phyloP scores from a whole-genome alignment of 2,113 vertebrate species.

The Kobus ellipsiprymnus region DNA sequence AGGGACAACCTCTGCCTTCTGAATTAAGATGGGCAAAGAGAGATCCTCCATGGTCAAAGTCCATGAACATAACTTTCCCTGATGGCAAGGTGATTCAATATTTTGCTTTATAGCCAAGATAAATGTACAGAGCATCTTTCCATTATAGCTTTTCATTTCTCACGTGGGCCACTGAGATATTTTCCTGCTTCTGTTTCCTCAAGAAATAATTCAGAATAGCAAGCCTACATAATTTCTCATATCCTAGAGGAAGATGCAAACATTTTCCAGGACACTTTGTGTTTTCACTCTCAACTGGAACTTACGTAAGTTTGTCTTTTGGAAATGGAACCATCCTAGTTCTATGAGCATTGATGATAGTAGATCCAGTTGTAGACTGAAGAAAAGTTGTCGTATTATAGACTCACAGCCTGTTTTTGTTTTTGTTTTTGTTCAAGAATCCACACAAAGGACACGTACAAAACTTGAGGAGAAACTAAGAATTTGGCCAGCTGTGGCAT shows the following conservation, averaged over 20 bases:
- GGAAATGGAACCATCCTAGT: neutral
- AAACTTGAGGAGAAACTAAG: neutral
- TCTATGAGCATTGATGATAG: neutral
- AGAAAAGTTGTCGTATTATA: neutral
- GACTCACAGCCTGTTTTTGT: neutral
- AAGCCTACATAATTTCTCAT: neutral
- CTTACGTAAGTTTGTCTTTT: neutral
- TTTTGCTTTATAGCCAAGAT: neutral
- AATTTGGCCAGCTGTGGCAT: neutral
- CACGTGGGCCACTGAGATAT: neutral
- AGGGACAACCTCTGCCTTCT: neutral
- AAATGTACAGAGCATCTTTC: neutral
- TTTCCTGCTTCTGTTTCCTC: neutral
- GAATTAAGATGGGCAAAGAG: neutral
- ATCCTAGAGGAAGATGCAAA: neutral
- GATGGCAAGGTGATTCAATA: neutral
- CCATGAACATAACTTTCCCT: neutral
- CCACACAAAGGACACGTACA: neutral
- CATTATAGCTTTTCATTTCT: neutral
- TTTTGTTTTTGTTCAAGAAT: neutral
- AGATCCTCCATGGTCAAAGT: neutral
- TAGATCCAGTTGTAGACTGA: neutral
- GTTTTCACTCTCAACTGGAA: neutral
- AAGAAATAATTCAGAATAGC: conserved; percentile 7
- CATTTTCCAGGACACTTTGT: neutral